Base-by-base conservation (phyloP, 92 coral and sea anemone genomes). In the Epizoanthus rinbou region DNA sequence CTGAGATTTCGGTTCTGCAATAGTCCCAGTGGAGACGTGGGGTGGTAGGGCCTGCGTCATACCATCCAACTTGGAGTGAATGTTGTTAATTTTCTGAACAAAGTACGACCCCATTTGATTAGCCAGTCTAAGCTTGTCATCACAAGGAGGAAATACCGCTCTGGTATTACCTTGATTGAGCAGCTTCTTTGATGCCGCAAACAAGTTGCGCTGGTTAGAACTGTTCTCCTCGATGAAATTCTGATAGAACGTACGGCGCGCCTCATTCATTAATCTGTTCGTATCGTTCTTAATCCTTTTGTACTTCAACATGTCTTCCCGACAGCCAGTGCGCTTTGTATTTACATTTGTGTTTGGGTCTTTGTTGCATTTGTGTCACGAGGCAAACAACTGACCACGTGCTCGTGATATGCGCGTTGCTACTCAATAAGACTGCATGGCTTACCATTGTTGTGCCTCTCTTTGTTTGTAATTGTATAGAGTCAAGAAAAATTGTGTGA, bases 201-300 rank as follows among this genome's bases (percentile, higher is more conserved):
- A 85, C 21, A 85, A 67, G n/a, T 85, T 57, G 43, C 81, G 57
- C 79, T 88, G 88, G 80, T 52, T 80, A 33, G 74, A 64, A 58
- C 75, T 85, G 67, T 88, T 88, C 66, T 85, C 84, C 75, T 80
- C 59, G 57, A 85, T 85, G 86, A 85, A 89, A 70, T 89, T 74
- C 57, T 85, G 63, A 53, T 88, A 83, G 86, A 88, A 88, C 59
- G 56, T 82, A 45, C 76, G 39, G 56, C 92, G 84, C 74, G 78
- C 78, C 23, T 73, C 63, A 18, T 73, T 73, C 78, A 73, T 50
- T 71, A 79, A 21, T 35, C 50, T 45, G 31, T 35, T 71, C 11
- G 84, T 58, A 63, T 73, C 45, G 82, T 88, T 88, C 92, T 88
- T 85, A n/a, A n/a, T n/a, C n/a, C n/a, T n/a, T n/a, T n/a, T n/a